Evolutionary conservation across 1,140 invertebrate genomes (phyloP).

Genomic region (Drosophila tropicalis): DNA sequence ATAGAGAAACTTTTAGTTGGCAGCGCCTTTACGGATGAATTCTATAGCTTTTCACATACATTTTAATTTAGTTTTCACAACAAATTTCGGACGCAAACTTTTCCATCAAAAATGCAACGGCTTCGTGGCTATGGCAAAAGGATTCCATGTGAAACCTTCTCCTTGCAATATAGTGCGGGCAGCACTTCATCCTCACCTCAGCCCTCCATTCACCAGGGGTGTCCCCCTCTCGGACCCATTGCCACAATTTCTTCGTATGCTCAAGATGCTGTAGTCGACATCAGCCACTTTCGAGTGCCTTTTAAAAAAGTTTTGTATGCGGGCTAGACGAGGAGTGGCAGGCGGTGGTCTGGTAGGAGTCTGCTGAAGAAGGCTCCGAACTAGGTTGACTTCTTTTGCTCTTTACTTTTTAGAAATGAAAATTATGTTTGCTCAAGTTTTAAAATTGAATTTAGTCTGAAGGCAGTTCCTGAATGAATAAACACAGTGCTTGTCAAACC

Average conservation of each 20-base stretch:
- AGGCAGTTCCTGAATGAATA: neutral
- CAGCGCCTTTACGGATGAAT: conserved; percentile 9
- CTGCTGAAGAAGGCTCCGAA: conserved; percentile 45
- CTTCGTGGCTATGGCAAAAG: neutral
- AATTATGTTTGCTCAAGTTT: conserved; percentile 65
- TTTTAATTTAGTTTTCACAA: conserved; percentile 79
- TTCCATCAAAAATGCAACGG: conserved; percentile 48
- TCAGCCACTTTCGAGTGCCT: conserved; percentile 46
- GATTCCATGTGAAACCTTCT: neutral
- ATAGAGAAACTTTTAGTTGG: conserved; percentile 4
- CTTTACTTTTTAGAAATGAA: conserved; percentile 40
- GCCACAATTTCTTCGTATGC: conserved; percentile 22
- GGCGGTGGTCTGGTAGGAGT: conserved; percentile 39
- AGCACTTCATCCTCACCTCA: conserved; percentile 20
- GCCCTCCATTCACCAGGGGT: neutral
- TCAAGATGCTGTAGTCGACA: conserved; percentile 37
- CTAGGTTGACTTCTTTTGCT: conserved; percentile 56
- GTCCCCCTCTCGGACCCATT: conserved; percentile 21
- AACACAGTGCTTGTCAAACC: conserved; percentile 45
- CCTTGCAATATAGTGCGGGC: conserved; percentile 46
- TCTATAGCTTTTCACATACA: conserved; percentile 55
- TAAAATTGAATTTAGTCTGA: conserved; percentile 63
- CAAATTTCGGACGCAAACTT: conserved; percentile 73
- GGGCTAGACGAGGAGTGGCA: conserved; percentile 13
- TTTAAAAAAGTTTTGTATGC: conserved; percentile 51